Conservation (phyloP, 2,797 vertebrate genomes). For the Lepidocolaptes lacrymiger region DNA sequence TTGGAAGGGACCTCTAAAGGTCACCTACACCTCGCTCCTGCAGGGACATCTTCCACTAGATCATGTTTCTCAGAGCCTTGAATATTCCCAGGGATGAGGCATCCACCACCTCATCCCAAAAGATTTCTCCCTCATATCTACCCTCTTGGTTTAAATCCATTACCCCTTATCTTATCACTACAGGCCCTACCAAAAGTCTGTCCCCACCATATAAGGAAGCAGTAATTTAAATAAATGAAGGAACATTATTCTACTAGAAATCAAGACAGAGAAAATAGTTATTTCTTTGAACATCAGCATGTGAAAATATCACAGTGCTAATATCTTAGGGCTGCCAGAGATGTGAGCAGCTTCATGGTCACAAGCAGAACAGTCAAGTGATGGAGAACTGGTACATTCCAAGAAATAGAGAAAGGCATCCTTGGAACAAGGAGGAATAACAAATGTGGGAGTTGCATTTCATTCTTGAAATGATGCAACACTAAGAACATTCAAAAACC, state of each 20-base stretch:
- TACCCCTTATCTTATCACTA: rapidly evolving
- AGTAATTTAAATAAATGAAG: background rate
- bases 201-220: background rate
- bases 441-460: background rate
- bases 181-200: background rate
- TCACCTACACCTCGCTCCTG: background rate
- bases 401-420: background rate
- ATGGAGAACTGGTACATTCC: background rate
- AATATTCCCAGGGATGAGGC: background rate
- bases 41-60: background rate
- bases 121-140: background rate
- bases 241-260: background rate
- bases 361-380: background rate
- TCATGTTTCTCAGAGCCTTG: background rate
- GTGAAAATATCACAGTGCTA: background rate
- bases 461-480: background rate
- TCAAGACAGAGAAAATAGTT: background rate
- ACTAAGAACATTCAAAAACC: background rate
- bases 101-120: background rate
- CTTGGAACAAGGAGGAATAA: background rate
- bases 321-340: background rate
- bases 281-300: background rate
- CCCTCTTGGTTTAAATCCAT: background rate
- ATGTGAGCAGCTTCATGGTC: background rate
- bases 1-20: background rate